A percentile compares a stretch with the other conserved stretches of the same genome.
phyloP scores from a whole-genome alignment of 2,797 vertebrate species.

The Botia almorhae region DNA sequence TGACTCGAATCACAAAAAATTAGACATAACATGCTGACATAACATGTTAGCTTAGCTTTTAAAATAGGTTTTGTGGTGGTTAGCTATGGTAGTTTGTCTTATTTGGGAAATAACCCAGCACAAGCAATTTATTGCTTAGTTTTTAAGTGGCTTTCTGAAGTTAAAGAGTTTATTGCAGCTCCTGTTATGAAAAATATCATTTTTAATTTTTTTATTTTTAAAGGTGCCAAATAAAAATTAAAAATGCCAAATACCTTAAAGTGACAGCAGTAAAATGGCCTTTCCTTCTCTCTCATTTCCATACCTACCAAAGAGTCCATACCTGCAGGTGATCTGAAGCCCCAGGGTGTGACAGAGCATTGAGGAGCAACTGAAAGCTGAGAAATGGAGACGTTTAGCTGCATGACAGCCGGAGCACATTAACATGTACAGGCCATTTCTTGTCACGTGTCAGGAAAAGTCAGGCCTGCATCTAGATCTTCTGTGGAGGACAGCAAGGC shows the following conservation, averaged over 20 bases:
- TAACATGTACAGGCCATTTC: conserved; percentile 61
- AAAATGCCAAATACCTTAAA: no score
- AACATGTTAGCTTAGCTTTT: not conserved
- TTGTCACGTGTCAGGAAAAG: conserved; percentile 64
- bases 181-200: conserved; percentile 5
- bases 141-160: conserved; percentile 24
- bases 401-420: conserved; percentile 59
- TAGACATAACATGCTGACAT: not conserved
- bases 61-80: not conserved
- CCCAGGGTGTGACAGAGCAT: conserved; percentile 46
- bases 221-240: conserved; percentile 58
- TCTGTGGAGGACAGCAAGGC: conserved; percentile 36
- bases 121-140: conserved; percentile 54
- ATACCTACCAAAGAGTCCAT: conserved; percentile 72
- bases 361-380: conserved; percentile 26
- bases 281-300: conserved; percentile 46
- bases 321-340: conserved; percentile 62
- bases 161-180: conserved; percentile 41
- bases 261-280: conserved; percentile 63
- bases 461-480: conserved; percentile 49
- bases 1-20: not conserved
- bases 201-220: conserved; percentile 58
- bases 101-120: conserved; percentile 10
- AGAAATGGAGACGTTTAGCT: conserved; percentile 56
- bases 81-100: not conserved